Base-by-base conservation (phyloP, 2,888 invertebrate genomes). In the Drosophila merina region DNA sequence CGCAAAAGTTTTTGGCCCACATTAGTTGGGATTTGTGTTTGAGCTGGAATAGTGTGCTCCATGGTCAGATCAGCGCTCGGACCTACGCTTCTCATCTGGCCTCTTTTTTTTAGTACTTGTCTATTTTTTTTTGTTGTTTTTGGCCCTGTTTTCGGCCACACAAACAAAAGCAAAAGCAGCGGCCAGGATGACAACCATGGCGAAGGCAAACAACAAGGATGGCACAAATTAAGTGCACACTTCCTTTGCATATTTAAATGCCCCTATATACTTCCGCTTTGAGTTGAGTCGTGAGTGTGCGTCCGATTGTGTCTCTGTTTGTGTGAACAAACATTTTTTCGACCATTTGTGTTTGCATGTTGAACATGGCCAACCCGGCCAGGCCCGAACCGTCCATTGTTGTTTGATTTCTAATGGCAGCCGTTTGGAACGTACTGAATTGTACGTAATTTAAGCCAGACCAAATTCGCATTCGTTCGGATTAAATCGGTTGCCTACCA, bases 181-280 rank as follows among this genome's bases (percentile, higher is more conserved):
- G 57, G 59, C 66, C 48, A 68, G 69, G 58, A 75, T 70, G 72
- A 69, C 60, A 72, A 58, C 51, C 48, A 38, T 58, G 57, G 58
- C 63, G 63, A 79, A 70, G 73, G 73, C 86, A 82, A 85, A 86
- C 83, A 86, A 80, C 78, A 75, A 84, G 86, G 81, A 84, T 75
- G 86, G 81, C 86, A 84, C 86, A 84, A 86, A 84, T 84, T 84
- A 84, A 86, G 84, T 84, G 84, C 84, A 84, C 79, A 84, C 86
- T 84, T 84, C 86, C 84, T 86, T 81, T 84, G 84, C 84, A 86
- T 86, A 84, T 86, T 86, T 84, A 86, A 86, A 84, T 84, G 81
- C 84, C 86, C 86, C 81, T 84, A 84, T 84, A 81, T 77, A 84
- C 84, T 86, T 84, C 84, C 84, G 81, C 75, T 83, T 78, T 76